Evolutionary conservation across 2,113 vertebrate species (phyloP), one percentile per base, ranked within the genome.

Genomic region (Nymphicus hollandicus): DNA sequence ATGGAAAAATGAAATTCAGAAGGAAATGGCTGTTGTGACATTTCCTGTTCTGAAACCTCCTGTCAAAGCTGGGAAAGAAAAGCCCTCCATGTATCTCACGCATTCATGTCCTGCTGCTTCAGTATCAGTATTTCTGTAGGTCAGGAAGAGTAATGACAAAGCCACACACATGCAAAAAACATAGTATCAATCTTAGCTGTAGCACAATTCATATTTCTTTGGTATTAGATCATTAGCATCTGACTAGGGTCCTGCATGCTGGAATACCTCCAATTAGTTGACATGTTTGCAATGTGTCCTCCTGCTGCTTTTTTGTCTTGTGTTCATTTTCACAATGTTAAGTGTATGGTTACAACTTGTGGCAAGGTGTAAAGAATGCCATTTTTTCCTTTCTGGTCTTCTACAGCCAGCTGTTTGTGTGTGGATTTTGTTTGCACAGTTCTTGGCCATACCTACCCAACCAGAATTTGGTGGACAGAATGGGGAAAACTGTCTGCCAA

Each of bases 361-460:
- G 41, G 11, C 28, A 31, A 82, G 18, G 17, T n/a, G 25, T 76
- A 65, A 76, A 18, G 68, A 69, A 24, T 65, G 50, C 31, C 18
- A 10, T 7, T 64, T 76, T 56, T 74, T 43, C 23, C 24, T 52
- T 25, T 61, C 27, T n/a, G 31, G 39, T 76, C 39, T 60, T 83
- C 25, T 8, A 37, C 13, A 63, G 18, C 7, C 29, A 56, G 12
- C 13, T 76, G 49, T 31, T 41, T 28, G 18, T 37, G 14, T 47
- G 16, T 50, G 20, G 13, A 15, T 37, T 63, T 64, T 63, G 31
- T 61, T 68, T 1, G 0, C 1, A 1, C 3, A 3, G 14, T 50
- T 79, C 33, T 66, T 63, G 35, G 14, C 28, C 0, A 0, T 55
- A 49, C 14, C 25, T 55, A 41, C 31, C 19, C 63, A 63, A 15